Percentiles rank a stretch among this genome's conserved stretches.
Evolutionary conservation across 2,113 vertebrate genomes (phyloP).

Genomic region (human): DNA sequence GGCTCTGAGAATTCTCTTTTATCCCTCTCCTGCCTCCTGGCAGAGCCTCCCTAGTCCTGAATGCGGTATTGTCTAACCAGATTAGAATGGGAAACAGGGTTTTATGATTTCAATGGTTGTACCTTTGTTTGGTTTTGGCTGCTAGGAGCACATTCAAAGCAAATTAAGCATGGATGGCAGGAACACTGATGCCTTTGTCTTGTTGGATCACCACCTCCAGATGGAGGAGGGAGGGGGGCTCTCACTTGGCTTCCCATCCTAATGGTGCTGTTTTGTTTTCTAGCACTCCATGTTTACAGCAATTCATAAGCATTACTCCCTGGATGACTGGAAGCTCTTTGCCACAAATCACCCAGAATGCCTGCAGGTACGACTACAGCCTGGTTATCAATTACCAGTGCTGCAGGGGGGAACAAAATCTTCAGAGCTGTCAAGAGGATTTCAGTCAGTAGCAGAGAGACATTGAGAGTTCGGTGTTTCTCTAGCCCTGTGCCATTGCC

Average conservation of each 20-base stretch:
- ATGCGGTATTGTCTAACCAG: neutral
- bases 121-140: neutral
- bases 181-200: neutral
- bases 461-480: neutral
- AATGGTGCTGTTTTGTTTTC: constrained; percentile 71
- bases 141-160: constrained; percentile 33
- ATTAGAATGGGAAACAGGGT: neutral
- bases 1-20: neutral
- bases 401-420: neutral
- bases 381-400: constrained; percentile 20
- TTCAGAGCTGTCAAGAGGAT: neutral
- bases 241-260: constrained; percentile 26
- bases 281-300: constrained; percentile 97
- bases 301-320: constrained; percentile 96
- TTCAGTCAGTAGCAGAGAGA: neutral
- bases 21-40: neutral
- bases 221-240: neutral
- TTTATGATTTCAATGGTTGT: neutral
- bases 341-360: constrained; percentile 93
- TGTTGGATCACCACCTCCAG: neutral
- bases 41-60: neutral
- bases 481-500: neutral
- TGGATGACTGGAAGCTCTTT: constrained; percentile 97
- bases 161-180: constrained; percentile 16
- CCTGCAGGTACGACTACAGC: constrained; percentile 89